Base-by-base conservation (phyloP, 2,797 vertebrate genomes). In the Huso huso region DNA sequence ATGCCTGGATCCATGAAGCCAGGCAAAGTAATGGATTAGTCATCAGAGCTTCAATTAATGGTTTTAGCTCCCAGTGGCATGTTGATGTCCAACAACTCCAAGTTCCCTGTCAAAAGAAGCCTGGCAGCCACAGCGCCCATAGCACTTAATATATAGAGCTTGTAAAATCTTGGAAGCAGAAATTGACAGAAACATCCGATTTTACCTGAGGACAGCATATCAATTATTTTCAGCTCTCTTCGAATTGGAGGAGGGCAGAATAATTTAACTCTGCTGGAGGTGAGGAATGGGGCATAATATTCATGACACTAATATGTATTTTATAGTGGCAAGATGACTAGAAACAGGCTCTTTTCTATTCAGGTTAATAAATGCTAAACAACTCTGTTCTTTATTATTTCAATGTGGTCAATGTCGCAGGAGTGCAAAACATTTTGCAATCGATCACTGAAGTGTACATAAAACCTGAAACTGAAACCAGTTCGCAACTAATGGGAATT, bases 91-190 rank as follows among this genome's bases (percentile, higher is more conserved):
- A 75, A 79, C 77, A 81, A n/a, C 68, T 75, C 73, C 58, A 70
- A 79, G 60, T 79, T 78, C 58, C 73, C 76, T 64, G 61, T 82
- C 77, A 75, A 79, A 82, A 68, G 69, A 18, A 68, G 64, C 64
- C 71, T 77, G 64, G 52, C 68, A 74, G 69, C 66, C 69, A 2
- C 48, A 63, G 64, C 62, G 61, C 69, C 69, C 50, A 60, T 1
- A 79, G 72, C 70, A 73, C 69, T 81, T 82, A 80, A 87, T 85
- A 85, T 80, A 82, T 72, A 80, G 70, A 74, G 72, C 74, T 76
- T 83, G 70, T 77, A 82, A 86, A 81, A 81, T 73, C 70, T 71
- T 68, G 63, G 68, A 78, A 82, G 71, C 48, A 76, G 69, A 70
- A 81, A 83, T 73, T 76, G 78, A 85, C 77, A 83, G 73, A 79